A percentile compares a stretch with the other conserved stretches of the same genome.
Evolutionary conservation across 2,888 invertebrate genomes (phyloP).

Genomic region (Sesia apiformis): DNA sequence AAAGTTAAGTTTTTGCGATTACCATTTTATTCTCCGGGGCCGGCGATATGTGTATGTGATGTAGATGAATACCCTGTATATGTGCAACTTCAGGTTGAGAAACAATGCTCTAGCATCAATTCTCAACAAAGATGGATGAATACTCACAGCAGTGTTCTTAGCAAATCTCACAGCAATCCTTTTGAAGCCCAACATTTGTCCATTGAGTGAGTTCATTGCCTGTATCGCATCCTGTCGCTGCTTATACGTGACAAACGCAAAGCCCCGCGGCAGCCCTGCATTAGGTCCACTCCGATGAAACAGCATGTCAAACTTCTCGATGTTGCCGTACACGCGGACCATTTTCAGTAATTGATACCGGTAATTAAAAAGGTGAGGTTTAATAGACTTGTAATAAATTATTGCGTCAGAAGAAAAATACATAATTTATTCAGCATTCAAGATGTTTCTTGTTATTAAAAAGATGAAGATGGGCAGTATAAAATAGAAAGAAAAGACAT

Average conservation of each 20-base stretch:
- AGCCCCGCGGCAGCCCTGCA: slow-evolving; percentile 92
- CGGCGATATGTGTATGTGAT: too few species aligned
- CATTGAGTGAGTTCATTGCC: slow-evolving; percentile 84
- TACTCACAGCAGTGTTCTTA: slow-evolving; percentile 76
- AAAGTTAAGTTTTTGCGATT: too few species aligned
- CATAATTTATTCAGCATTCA: too few species aligned
- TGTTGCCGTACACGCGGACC: slow-evolving; percentile 93
- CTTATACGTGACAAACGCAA: slow-evolving; percentile 93
- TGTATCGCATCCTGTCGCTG: slow-evolving; percentile 78
- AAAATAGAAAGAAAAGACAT: too few species aligned
- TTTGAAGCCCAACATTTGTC: slow-evolving; percentile 82
- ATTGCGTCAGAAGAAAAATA: too few species aligned
- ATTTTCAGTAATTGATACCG: slow-evolving; percentile 97
- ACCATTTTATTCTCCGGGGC: too few species aligned
- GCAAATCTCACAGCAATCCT: slow-evolving; percentile 88
- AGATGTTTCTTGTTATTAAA: too few species aligned
- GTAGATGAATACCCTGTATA: too few species aligned
- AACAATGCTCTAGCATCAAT: too few species aligned
- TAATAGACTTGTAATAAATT: neutral
- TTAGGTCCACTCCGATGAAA: slow-evolving; percentile 94
- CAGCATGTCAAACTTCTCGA: slow-evolving; percentile 96
- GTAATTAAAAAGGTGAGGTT: slow-evolving; percentile 63
- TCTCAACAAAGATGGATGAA: neutral
- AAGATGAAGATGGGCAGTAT: too few species aligned
- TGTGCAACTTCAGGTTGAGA: neutral